Percentiles rank a stretch among this genome's conserved stretches.
Conservation (phyloP, 2,888 invertebrate genomes). For the Fragum sueziense region DNA sequence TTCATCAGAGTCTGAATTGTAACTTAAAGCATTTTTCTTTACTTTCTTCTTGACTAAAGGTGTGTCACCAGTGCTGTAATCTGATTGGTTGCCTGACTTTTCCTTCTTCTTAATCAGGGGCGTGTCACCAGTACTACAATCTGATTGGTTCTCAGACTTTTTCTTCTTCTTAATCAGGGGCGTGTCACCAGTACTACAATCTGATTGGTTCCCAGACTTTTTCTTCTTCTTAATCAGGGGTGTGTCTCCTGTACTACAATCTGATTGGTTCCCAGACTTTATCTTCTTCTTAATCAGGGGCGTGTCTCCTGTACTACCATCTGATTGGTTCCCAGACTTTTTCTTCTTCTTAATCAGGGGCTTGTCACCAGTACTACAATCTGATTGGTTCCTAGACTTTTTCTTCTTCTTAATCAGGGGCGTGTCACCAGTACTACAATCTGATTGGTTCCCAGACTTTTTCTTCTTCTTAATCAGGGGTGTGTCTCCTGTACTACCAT, state of each 20-base stretch:
- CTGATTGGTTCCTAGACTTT: neutral
- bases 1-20: conserved; percentile 9
- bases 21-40: neutral
- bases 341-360: conserved; percentile 1
- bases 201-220: too few relatives aligned
- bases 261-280: neutral
- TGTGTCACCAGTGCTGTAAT: conserved; percentile 10
- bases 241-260: neutral
- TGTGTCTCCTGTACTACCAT: conserved; percentile 23
- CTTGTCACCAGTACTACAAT: conserved; percentile 2
- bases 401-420: neutral
- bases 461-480: conserved; percentile 19
- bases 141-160: conserved; percentile 14
- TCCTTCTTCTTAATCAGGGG: neutral
- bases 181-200: conserved; percentile 2
- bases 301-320: conserved; percentile 5
- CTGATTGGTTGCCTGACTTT: neutral
- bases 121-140: conserved; percentile 11
- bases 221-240: neutral
- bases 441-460: neutral
- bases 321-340: neutral
- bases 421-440: conserved; percentile 4
- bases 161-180: conserved; percentile 1
- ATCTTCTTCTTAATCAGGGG: conserved; percentile 1
- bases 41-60: conserved; percentile 2